A percentile compares a stretch with the other conserved stretches of the same genome.
phyloP scores from a whole-genome alignment of 2,888 invertebrate genomes.

The Sarcophaga subvicina region DNA sequence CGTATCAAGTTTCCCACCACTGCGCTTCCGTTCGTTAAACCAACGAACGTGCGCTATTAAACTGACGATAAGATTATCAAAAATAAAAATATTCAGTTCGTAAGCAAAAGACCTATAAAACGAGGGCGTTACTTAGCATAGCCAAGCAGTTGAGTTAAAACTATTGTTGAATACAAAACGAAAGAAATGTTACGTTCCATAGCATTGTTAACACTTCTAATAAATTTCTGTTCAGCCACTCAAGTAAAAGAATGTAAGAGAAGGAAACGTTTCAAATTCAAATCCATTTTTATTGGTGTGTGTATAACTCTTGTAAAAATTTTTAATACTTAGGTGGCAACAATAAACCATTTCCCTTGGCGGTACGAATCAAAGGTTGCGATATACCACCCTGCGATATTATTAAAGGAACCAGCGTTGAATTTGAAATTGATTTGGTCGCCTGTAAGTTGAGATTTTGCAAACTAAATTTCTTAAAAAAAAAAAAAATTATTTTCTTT shows the following conservation, averaged over 20 bases:
- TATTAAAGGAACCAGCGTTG: slow-evolving; percentile 74
- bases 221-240: slow-evolving; percentile 65
- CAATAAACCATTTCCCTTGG: slow-evolving; percentile 75
- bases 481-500: neutral
- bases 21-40: neutral
- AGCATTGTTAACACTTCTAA: slow-evolving; percentile 10
- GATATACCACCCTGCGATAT: slow-evolving; percentile 77
- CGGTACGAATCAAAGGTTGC: slow-evolving; percentile 76
- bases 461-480: neutral
- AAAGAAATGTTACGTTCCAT: slow-evolving; percentile 40
- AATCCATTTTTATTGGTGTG: neutral
- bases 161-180: neutral
- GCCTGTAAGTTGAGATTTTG: slow-evolving; percentile 69
- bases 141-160: neutral
- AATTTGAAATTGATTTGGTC: slow-evolving; percentile 77
- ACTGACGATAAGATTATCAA: slow-evolving; percentile 44
- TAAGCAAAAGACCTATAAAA: neutral
- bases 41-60: neutral
- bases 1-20: neutral
- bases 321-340: slow-evolving; percentile 70
- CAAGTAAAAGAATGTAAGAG: slow-evolving; percentile 74
- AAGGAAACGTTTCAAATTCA: neutral
- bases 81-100: neutral
- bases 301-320: neutral
- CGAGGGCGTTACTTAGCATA: slow-evolving; percentile 40